A percentile compares a stretch with the other conserved stretches of the same genome.
phyloP scores from a whole-genome alignment of 2,888 invertebrate species.

The Polydrusus pterygomalis region DNA sequence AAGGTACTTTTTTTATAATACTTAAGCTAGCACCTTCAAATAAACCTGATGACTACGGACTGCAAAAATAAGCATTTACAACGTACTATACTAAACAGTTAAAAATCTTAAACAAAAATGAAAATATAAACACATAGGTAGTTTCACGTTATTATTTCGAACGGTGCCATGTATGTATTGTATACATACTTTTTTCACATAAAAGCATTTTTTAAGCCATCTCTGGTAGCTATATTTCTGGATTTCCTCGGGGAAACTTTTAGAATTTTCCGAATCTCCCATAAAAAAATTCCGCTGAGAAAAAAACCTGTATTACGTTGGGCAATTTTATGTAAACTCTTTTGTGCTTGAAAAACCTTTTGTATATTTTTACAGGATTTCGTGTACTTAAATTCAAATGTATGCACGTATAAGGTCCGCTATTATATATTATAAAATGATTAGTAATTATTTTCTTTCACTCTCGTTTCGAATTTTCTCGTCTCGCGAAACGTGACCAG shows the following conservation, averaged over 20 bases:
- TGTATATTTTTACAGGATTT: slow-evolving; percentile 6
- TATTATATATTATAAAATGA: background rate
- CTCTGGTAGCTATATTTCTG: background rate
- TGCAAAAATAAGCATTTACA: no score
- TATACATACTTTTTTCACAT: background rate
- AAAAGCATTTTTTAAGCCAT: slow-evolving; percentile 10
- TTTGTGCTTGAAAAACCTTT: slow-evolving; percentile 14
- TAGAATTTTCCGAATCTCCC: slow-evolving; percentile 30
- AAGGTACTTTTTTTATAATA: no score
- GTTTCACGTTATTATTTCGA: no score
- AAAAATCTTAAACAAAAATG: no score
- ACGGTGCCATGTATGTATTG: no score
- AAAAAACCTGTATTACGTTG: slow-evolving; percentile 28
- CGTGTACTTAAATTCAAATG: background rate
- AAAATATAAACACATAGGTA: no score
- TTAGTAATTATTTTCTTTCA: no score
- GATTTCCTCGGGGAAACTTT: slow-evolving; percentile 41
- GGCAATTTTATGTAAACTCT: slow-evolving; percentile 36
- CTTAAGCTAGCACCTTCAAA: no score
- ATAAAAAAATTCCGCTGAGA: slow-evolving; percentile 29
- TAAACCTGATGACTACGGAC: no score
- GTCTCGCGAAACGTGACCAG: no score
- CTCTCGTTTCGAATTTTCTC: no score
- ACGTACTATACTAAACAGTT: no score
- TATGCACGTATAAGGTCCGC: background rate